Percentiles rank a stretch among this genome's conserved stretches.
These are phyloP conservation scores for Gastrophryne carolinensis DNA, from an alignment of 2,797 vertebrate genomes.

Conservation along the genomic window DNA sequence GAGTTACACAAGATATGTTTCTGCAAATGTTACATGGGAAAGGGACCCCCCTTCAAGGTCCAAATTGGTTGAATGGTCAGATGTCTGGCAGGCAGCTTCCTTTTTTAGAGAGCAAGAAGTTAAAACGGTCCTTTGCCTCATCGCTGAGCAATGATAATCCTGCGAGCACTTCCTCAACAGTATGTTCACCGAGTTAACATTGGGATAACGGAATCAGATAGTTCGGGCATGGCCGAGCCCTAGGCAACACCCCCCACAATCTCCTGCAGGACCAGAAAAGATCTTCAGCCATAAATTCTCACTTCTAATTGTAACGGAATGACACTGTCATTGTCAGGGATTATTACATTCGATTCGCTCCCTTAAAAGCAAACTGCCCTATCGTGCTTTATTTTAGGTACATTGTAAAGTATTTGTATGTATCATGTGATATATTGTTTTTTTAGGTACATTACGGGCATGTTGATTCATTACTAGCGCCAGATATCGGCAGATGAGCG, in stretches of 20 bases:
- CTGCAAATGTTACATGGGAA: conserved; percentile 67
- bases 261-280: background rate
- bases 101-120: conserved; percentile 88
- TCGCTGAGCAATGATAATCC: conserved; percentile 73
- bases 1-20: conserved; percentile 71
- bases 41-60: conserved; percentile 66
- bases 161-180: conserved; percentile 65
- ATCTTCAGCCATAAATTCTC: conserved; percentile 23
- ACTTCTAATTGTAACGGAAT: conserved; percentile 15
- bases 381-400: too few relatives aligned
- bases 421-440: too few relatives aligned
- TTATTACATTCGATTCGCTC: conserved; percentile 18
- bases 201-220: conserved; percentile 57
- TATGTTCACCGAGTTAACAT: conserved; percentile 56
- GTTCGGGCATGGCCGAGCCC: background rate
- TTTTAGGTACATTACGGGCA: too few relatives aligned
- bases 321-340: background rate
- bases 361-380: too few relatives aligned
- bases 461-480: too few relatives aligned
- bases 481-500: too few relatives aligned
- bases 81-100: conserved; percentile 75
- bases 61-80: conserved; percentile 76
- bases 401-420: too few relatives aligned
- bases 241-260: background rate
- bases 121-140: conserved; percentile 80